These are phyloP conservation scores for Heliangelus exortis DNA, from an alignment of 2,797 vertebrate genomes.

Conservation along the genomic window DNA sequence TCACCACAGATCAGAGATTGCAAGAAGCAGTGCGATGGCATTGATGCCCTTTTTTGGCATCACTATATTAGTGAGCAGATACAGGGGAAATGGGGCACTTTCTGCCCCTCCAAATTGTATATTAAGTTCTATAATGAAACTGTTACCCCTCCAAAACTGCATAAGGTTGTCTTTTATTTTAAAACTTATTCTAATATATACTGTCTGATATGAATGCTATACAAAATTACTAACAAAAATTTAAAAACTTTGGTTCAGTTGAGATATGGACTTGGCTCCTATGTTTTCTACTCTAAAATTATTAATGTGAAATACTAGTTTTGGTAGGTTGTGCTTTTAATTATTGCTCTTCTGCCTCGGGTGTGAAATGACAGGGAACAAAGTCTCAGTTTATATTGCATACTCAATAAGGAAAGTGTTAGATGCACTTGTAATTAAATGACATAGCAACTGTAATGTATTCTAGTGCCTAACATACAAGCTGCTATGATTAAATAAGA, in stretches of 20 bases:
- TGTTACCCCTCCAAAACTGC: background rate
- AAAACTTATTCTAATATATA: background rate
- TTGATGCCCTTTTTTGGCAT: conserved; percentile 59
- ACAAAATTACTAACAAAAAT: background rate
- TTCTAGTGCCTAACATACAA: background rate
- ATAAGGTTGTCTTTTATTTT: background rate
- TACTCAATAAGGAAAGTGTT: background rate
- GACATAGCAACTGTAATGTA: conserved; percentile 20
- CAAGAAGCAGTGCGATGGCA: background rate
- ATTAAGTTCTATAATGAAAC: background rate
- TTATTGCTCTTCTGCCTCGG: background rate
- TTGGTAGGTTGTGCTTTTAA: background rate
- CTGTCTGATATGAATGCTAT: background rate
- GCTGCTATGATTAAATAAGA: background rate
- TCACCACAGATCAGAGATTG: background rate
- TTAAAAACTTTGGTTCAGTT: background rate
- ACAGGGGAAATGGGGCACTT: background rate
- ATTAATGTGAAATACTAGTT: background rate
- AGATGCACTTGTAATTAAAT: background rate
- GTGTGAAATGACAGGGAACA: background rate
- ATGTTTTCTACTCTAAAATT: background rate
- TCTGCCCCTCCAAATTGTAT: background rate
- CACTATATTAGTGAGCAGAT: background rate
- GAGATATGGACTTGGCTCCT: background rate
- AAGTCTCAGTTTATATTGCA: conserved; percentile 4